Percentiles rank a stretch among this genome's conserved stretches.
Conservation (phyloP, 1,140 invertebrate genomes). For the Latrodectus geometricus region DNA sequence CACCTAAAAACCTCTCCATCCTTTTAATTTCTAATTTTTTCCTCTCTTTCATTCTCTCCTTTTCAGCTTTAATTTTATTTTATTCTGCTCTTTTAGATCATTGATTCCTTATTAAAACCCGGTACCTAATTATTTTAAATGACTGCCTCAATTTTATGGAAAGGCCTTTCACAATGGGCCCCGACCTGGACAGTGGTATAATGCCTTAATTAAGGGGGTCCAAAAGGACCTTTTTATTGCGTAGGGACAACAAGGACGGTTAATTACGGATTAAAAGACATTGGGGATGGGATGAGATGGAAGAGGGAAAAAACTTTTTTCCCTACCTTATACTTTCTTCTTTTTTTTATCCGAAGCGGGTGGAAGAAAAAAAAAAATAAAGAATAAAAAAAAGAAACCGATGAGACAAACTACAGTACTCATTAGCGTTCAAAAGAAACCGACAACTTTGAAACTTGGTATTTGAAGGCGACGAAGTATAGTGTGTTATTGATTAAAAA, state of each 20-base stretch:
- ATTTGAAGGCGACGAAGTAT: slow-evolving; percentile 42
- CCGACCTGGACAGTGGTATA: slow-evolving; percentile 52
- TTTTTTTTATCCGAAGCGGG: slow-evolving; percentile 5
- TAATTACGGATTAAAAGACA: slow-evolving; percentile 61
- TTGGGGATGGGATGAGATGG: background rate
- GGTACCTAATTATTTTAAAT: slow-evolving; percentile 63
- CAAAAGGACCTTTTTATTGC: slow-evolving; percentile 55
- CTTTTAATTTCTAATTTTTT: slow-evolving; percentile 59
- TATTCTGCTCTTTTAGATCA: slow-evolving; percentile 41
- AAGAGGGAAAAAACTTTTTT: slow-evolving; percentile 31
- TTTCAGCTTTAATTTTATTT: slow-evolving; percentile 45
- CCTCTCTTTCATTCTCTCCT: slow-evolving; percentile 5
- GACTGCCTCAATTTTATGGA: slow-evolving; percentile 55
- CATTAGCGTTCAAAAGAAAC: slow-evolving; percentile 53
- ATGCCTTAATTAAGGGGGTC: slow-evolving; percentile 56
- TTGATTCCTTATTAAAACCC: slow-evolving; percentile 62
- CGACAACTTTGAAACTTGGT: slow-evolving; percentile 37
- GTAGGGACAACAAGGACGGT: slow-evolving; percentile 49
- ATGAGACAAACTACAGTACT: slow-evolving; percentile 29
- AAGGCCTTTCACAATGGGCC: slow-evolving; percentile 28
- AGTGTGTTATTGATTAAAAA: slow-evolving; percentile 5
- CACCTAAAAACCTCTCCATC: background rate
- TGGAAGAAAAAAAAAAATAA: slow-evolving; percentile 8
- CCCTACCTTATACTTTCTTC: slow-evolving; percentile 34
- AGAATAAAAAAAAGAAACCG: slow-evolving; percentile 6